Conservation (phyloP, 2,797 vertebrate species). For the Podarcis lilfordi region DNA sequence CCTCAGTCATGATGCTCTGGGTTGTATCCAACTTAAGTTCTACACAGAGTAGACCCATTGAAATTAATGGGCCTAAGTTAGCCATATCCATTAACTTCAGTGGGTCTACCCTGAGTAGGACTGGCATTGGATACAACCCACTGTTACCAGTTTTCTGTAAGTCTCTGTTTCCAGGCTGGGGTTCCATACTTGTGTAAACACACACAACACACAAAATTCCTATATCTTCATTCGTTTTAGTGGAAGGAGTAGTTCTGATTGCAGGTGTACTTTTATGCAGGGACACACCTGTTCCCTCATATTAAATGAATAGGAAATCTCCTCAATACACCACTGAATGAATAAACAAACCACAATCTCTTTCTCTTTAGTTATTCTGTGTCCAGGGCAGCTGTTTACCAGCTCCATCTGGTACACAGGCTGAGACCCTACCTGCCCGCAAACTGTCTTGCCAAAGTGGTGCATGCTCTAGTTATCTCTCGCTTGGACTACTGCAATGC, state of each 20-base stretch:
- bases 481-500: no score
- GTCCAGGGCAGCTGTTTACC: no score
- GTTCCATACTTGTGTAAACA: neutral
- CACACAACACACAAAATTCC: neutral
- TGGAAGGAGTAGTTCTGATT: neutral
- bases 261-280: neutral
- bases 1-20: neutral
- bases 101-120: no score
- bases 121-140: no score
- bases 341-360: neutral
- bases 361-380: neutral
- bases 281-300: neutral
- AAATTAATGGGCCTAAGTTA: no score
- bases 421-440: no score
- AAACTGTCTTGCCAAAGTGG: no score
- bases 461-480: no score
- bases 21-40: no score
- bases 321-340: neutral
- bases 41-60: no score
- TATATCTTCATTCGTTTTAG: neutral
- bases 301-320: neutral
- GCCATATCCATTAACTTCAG: no score
- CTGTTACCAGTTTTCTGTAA: neutral
- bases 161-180: neutral
- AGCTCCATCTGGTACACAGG: no score